These are phyloP conservation scores for Buceros bicornis DNA, from an alignment of 2,797 vertebrate genomes.

Conservation along the genomic window DNA sequence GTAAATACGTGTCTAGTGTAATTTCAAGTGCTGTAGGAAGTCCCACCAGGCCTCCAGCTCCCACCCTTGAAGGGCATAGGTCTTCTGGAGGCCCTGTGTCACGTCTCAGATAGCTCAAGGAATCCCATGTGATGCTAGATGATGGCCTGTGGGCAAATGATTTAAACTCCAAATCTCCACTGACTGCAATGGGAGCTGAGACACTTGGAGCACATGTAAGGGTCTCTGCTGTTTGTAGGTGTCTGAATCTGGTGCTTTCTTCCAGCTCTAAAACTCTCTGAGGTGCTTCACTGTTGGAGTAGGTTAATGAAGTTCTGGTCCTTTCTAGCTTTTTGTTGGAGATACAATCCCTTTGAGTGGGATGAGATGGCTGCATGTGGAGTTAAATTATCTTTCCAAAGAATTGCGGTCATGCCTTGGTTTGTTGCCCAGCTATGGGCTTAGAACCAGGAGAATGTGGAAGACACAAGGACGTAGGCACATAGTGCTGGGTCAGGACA, in stretches of 20 bases:
- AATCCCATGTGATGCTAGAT: not conserved
- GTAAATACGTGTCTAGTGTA: not conserved
- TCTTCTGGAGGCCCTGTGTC: not conserved
- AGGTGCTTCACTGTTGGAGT: accelerated
- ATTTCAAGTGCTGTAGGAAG: not conserved
- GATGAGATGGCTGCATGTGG: accelerated
- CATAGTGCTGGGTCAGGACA: not conserved
- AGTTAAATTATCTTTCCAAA: not conserved
- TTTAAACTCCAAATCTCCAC: not conserved
- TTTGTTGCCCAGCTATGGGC: not conserved
- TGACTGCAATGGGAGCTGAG: not conserved
- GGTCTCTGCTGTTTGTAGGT: accelerated
- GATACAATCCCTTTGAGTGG: not conserved
- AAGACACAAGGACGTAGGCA: not conserved
- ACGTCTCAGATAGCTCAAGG: not conserved
- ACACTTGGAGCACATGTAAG: accelerated
- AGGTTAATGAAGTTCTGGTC: not conserved
- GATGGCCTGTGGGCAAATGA: accelerated
- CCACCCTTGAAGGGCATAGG: not conserved
- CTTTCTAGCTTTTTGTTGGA: not conserved
- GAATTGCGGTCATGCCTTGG: not conserved
- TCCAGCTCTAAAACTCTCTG: not conserved
- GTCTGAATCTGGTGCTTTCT: not conserved
- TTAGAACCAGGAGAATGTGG: not conserved
- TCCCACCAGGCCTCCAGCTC: not conserved